These are phyloP conservation scores for Albula glossodonta DNA, from an alignment of 2,113 vertebrate genomes.

Conservation along the genomic window DNA sequence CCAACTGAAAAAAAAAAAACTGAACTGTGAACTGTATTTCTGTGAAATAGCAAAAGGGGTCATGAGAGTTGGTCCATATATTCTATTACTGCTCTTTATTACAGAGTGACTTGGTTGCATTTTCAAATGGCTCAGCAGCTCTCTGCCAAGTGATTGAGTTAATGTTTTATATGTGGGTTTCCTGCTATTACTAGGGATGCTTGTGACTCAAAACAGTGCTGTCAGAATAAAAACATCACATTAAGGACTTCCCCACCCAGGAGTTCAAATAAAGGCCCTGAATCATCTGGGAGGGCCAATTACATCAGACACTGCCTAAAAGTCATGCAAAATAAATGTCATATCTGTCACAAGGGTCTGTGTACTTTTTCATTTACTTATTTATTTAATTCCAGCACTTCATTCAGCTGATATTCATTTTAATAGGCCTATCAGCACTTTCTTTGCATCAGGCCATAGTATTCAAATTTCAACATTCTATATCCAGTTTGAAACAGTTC, in stretches of 20 bases:
- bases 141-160: not conserved
- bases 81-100: not conserved
- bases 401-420: not conserved
- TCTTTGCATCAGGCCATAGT: not conserved
- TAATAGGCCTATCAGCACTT: not conserved
- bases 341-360: constrained; percentile 2
- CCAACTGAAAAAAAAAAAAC: not conserved
- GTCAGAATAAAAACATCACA: constrained; percentile 17
- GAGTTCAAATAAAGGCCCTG: constrained; percentile 10
- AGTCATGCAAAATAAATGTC: constrained; percentile 34
- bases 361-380: not conserved
- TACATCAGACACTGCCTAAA: constrained; percentile 23
- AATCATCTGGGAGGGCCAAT: not conserved
- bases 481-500: no score
- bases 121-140: not conserved
- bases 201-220: not conserved
- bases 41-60: not conserved
- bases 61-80: not conserved
- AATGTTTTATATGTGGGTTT: not conserved
- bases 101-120: not conserved
- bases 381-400: not conserved
- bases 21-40: not conserved
- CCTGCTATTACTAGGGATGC: not conserved
- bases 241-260: constrained; percentile 4
- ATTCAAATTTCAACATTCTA: no score